These are phyloP conservation scores for Drosophila diplacantha DNA, from an alignment of 2,888 invertebrate species.

Conservation along the genomic window DNA sequence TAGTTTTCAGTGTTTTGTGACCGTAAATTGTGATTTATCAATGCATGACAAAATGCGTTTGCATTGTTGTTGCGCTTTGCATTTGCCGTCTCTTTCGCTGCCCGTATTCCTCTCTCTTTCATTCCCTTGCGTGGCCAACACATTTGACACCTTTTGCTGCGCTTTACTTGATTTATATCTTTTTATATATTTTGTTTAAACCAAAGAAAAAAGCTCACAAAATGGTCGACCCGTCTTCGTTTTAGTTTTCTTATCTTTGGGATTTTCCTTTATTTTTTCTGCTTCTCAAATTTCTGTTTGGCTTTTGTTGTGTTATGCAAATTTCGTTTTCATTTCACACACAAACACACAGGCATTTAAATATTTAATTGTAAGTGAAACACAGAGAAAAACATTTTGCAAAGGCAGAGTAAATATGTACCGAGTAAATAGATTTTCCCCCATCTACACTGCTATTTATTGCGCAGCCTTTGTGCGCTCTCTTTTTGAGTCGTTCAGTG, in stretches of 20 bases:
- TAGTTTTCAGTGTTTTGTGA: constrained; percentile 23
- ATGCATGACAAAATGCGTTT: constrained; percentile 64
- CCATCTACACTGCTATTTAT: constrained; percentile 62
- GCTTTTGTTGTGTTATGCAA: constrained; percentile 57
- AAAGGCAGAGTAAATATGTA: constrained; percentile 33
- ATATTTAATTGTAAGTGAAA: constrained; percentile 66
- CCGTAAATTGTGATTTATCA: constrained; percentile 61
- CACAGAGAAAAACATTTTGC: constrained; percentile 42
- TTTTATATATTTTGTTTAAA: neutral
- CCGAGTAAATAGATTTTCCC: constrained; percentile 19
- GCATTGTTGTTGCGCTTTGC: constrained; percentile 17
- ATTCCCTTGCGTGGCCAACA: neutral
- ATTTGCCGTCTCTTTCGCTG: constrained; percentile 18
- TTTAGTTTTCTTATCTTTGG: constrained; percentile 13
- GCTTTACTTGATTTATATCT: constrained; percentile 48
- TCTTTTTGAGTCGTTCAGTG: constrained; percentile 49
- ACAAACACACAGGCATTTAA: constrained; percentile 53
- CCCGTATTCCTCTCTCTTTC: constrained; percentile 9
- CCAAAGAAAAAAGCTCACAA: constrained; percentile 23
- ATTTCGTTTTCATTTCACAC: constrained; percentile 49
- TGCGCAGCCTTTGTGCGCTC: constrained; percentile 69
- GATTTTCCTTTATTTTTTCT: constrained; percentile 10
- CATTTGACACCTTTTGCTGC: constrained; percentile 42
- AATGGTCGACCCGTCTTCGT: constrained; percentile 37
- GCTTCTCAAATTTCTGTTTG: constrained; percentile 16